phyloP scores from a whole-genome alignment of 2,113 vertebrate species.

The Nothocercus julius region DNA sequence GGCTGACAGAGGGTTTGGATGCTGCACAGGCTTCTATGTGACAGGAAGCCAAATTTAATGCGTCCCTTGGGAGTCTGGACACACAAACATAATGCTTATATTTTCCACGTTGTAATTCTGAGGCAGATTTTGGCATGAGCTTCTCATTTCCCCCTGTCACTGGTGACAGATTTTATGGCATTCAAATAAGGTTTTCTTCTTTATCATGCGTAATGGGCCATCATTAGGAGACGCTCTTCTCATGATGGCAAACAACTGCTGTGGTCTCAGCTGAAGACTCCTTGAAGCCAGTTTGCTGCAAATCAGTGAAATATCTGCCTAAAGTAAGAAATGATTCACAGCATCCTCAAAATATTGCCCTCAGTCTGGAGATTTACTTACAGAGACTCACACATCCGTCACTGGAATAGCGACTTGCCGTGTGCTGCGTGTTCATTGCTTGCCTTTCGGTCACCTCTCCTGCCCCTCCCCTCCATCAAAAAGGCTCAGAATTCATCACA shows the following conservation, averaged over 20 bases:
- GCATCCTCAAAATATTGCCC: background rate
- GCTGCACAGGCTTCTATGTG: slow-evolving; percentile 29
- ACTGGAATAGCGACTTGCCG: background rate
- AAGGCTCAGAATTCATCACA: background rate
- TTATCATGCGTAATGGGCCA: background rate
- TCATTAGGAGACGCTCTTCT: background rate
- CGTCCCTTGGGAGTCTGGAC: background rate
- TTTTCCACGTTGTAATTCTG: background rate
- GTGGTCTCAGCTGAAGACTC: background rate
- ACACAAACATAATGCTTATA: background rate
- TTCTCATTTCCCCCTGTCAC: background rate
- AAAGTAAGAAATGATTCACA: background rate
- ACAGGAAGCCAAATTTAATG: slow-evolving; percentile 45
- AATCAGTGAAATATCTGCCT: background rate
- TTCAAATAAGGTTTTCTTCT: background rate
- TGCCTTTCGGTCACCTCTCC: background rate
- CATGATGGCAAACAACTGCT: background rate
- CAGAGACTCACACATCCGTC: background rate
- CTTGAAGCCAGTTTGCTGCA: background rate
- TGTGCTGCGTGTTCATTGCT: no score
- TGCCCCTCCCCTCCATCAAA: background rate
- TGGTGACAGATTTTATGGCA: background rate
- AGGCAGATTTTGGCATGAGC: background rate
- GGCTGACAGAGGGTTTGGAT: slow-evolving; percentile 59
- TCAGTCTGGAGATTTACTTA: background rate